Base-by-base conservation (phyloP, 2,888 invertebrate genomes). In the Glaucopsyche alexis region DNA sequence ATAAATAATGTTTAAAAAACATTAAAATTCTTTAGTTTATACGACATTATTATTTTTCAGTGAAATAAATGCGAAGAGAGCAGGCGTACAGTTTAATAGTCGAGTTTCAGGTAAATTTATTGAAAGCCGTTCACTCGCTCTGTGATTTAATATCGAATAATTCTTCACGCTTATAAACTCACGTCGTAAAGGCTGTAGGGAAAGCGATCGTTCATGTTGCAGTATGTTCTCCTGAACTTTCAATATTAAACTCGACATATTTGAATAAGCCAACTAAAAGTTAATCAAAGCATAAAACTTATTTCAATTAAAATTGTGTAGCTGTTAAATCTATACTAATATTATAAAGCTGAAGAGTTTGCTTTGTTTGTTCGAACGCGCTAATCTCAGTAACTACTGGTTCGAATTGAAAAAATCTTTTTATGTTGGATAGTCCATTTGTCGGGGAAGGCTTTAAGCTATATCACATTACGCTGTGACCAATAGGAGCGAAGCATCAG, bases 141-240 rank as follows among this genome's bases (percentile, higher is more conserved):
- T 49, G 66, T 65, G 66, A 72, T 72, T 72, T 72, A 72, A 72
- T 72, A 72, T 72, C 49, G n/a, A 47, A 72, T 72, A 72, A 42
- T 64, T 71, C 60, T 71, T 71, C 69, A 69, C 69, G 49, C 69
- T 69, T 69, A 69, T 69, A 69, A 69, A 69, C 69, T 69, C 69
- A 69, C 69, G 49, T 69, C 69, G 49, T 69, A 69, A 69, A 69
- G 69, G 69, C 69, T 47, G 69, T 66, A 64, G 67, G 72, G 40
- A 67, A 52, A 72, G 72, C 66, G 45, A 64, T 72, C 52, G 52
- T 72, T 50, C 40, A 49, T 42, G 50, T 72, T 19, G 52, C 71
- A 67, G 52, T 50, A 40, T 72, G 65, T 38, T 66, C 65, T 11
- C 40, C 38, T 52, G 50, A 65, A 50, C 66, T 66, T 50, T 50